These are phyloP conservation scores for Automeris io DNA, from an alignment of 2,888 invertebrate genomes.

Conservation along the genomic window DNA sequence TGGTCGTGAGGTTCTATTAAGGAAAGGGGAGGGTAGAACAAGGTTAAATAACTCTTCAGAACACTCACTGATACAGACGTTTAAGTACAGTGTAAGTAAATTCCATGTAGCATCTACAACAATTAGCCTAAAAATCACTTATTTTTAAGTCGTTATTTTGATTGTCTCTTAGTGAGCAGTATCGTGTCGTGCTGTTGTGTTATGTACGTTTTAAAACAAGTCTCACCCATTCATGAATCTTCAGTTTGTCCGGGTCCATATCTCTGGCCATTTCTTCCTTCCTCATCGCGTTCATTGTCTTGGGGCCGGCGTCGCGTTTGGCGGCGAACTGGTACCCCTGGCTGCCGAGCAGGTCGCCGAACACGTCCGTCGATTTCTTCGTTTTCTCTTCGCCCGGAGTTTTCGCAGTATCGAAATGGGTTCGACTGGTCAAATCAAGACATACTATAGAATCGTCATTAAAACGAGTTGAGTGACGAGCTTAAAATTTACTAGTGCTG, in stretches of 20 bases:
- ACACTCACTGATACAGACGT: no score
- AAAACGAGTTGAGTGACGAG: neutral
- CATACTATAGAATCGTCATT: neutral
- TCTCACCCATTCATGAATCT: constrained; percentile 87
- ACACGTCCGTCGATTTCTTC: constrained; percentile 82
- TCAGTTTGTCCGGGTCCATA: constrained; percentile 94
- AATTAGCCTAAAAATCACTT: no score
- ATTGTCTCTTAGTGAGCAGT: no score
- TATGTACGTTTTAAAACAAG: no score
- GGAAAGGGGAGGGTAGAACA: no score
- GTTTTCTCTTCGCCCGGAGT: constrained; percentile 57
- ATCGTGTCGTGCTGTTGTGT: no score
- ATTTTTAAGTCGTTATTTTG: no score
- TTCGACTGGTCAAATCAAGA: constrained; percentile 69
- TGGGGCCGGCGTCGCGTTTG: constrained; percentile 85
- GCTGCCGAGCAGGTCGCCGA: constrained; percentile 93
- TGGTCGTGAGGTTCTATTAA: no score
- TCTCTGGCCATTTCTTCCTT: constrained; percentile 90
- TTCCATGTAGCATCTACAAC: no score
- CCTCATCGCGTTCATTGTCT: constrained; percentile 95
- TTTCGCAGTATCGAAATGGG: constrained; percentile 81
- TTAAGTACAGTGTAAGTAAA: no score
- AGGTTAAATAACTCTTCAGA: no score
- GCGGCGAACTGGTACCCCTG: constrained; percentile 91
- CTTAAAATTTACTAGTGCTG: neutral